These are phyloP conservation scores for Canis aureus DNA, from an alignment of 2,113 vertebrate species.

Conservation along the genomic window DNA sequence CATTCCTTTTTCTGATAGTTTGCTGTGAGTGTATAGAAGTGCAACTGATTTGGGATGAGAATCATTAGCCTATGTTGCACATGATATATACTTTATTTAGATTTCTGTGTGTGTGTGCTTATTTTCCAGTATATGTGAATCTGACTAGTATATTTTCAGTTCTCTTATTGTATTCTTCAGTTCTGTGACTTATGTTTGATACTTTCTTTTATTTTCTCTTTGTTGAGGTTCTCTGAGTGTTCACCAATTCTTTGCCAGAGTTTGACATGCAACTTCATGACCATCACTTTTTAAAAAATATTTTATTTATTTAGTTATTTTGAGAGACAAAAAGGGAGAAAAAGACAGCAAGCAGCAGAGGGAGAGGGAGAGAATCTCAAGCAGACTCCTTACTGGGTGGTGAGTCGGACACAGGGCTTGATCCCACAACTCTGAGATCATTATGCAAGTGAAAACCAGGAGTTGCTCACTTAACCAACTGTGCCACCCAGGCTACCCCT, in stretches of 20 bases:
- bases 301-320: background rate
- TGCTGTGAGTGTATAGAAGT: background rate
- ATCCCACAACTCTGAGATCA: background rate
- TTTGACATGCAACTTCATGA: background rate
- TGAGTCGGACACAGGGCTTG: background rate
- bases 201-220: background rate
- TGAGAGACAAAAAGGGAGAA: background rate
- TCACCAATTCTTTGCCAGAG: background rate
- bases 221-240: background rate
- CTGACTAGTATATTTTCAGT: background rate
- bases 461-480: background rate
- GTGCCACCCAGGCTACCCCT: background rate
- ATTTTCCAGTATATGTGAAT: background rate
- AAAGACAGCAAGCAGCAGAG: background rate
- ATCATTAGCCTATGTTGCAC: too few relatives aligned
- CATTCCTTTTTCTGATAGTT: background rate
- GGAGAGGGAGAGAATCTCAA: background rate
- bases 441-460: background rate
- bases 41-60: background rate
- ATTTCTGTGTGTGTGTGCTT: background rate
- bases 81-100: background rate
- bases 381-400: background rate
- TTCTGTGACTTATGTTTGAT: background rate
- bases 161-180: background rate
- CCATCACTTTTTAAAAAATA: background rate